phyloP scores from a whole-genome alignment of 2,113 vertebrate species.

The Cottus gobio region DNA sequence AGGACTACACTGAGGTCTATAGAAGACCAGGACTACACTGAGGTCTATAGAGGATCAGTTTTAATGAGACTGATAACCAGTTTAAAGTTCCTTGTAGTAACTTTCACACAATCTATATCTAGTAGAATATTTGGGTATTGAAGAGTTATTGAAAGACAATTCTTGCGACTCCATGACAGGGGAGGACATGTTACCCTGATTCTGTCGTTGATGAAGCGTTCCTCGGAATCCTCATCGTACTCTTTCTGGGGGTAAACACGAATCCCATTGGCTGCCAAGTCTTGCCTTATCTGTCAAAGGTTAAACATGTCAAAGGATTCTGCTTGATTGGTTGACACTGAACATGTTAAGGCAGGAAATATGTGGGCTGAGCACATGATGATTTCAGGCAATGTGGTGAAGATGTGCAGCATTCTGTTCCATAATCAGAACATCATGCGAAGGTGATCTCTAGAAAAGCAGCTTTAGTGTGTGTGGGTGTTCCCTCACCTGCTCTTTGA shows the following conservation, averaged over 20 bases:
- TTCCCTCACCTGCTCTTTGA: constrained; percentile 88
- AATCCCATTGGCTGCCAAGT: constrained; percentile 88
- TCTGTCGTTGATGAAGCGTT: constrained; percentile 87
- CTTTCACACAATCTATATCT: background rate
- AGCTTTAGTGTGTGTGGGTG: background rate
- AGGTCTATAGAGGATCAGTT: background rate
- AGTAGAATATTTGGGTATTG: background rate
- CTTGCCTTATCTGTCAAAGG: constrained; percentile 88
- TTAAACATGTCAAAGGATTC: constrained; percentile 3
- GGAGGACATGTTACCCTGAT: constrained; percentile 87
- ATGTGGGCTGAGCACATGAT: background rate
- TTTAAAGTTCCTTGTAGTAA: background rate
- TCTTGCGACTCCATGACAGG: background rate
- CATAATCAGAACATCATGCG: background rate
- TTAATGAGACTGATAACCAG: background rate
- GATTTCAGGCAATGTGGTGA: background rate
- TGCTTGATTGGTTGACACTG: background rate
- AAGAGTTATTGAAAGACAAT: background rate
- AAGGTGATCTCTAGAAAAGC: background rate
- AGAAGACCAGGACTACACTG: too few relatives aligned
- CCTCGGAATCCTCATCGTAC: constrained; percentile 90
- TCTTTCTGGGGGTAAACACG: constrained; percentile 91
- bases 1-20: too few relatives aligned
- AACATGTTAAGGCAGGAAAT: background rate
- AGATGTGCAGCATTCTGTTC: background rate